These are phyloP conservation scores for Apodemus agrarius DNA, from an alignment of 2,797 vertebrate species.

Conservation along the genomic window DNA sequence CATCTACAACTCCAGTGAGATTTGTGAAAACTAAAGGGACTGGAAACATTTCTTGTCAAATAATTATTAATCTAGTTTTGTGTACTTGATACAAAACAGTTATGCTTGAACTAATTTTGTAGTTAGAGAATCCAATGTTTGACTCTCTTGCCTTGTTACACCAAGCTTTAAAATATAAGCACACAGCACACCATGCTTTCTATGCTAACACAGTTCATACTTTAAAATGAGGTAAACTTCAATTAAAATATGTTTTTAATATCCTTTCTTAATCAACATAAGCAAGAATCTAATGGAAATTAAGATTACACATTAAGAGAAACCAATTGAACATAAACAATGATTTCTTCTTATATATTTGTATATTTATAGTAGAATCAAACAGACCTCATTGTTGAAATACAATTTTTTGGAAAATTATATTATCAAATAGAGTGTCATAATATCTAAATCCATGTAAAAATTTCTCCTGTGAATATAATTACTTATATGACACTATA, in stretches of 20 bases:
- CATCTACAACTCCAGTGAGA: neutral
- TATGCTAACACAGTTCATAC: neutral
- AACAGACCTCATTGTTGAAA: neutral
- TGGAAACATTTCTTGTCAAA: neutral
- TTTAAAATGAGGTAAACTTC: neutral
- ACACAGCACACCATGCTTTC: neutral
- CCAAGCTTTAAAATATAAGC: neutral
- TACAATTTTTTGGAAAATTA: neutral
- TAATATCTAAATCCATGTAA: slow-evolving; percentile 36
- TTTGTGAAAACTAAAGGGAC: slow-evolving; percentile 2
- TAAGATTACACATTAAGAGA: neutral
- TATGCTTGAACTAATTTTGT: neutral
- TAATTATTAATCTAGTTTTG: neutral
- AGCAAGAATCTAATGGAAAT: neutral
- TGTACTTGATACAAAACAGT: neutral
- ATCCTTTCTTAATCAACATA: neutral
- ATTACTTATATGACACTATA: neutral
- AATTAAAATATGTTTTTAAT: neutral
- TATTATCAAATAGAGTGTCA: neutral
- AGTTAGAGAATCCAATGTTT: no score
- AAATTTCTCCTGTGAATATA: neutral
- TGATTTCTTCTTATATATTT: slow-evolving; percentile 26
- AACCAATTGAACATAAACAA: neutral
- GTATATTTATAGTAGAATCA: neutral
- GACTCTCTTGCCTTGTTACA: neutral